Base-by-base conservation (phyloP, 30 jellyfish, hydroid and myxozoan genomes). In the Aurelia coerulea region DNA sequence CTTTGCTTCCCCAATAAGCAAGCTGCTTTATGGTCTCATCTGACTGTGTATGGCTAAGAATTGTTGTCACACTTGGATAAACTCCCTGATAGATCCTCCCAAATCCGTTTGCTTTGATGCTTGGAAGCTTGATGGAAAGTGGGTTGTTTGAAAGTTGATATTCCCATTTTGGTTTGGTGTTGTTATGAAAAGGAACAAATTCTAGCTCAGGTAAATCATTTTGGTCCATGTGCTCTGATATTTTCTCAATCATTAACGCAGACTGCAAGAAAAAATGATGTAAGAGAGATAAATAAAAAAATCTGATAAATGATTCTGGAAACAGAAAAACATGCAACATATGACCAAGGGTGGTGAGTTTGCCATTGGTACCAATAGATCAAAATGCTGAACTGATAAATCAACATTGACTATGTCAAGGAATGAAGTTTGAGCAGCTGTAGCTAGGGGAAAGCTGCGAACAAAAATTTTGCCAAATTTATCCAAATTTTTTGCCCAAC, bases 61-160 rank as follows among this genome's bases (percentile, higher is more conserved):
- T 78, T 3, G 97, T 70, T 52, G 97, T 89, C 5, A 89, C 97
- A 80, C 97, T 89, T 10, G 91, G 90, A 73, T 11, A 89, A 49
- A 51, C 54, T 52, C 86, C 81, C 19, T 72, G 73, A 70, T 80
- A 89, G 29, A 89, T 19, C n/a, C 90, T 74, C 9, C 83, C 87
- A 64, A 42, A 52, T 42, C 53, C 69, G 1, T 19, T 49, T 17
- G 49, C n/a, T 32, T 62, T 15, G n/a, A 53, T 64, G 29, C 68
- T 37, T 12, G 29, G 16, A 10, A 84, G 81, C 11, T 73, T 35
- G 58, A 84, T 73, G 19, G 93, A 84, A 5, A 84, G 66, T 32
- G 83, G 93, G 15, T 67, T 46, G 34, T 64, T 12, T 11, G 35
- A 72, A 17, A 1, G 29, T 0, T 19, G 42, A 17, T 42, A 65